phyloP scores from a whole-genome alignment of 2,113 vertebrate genomes.

The Microtus montanus region DNA sequence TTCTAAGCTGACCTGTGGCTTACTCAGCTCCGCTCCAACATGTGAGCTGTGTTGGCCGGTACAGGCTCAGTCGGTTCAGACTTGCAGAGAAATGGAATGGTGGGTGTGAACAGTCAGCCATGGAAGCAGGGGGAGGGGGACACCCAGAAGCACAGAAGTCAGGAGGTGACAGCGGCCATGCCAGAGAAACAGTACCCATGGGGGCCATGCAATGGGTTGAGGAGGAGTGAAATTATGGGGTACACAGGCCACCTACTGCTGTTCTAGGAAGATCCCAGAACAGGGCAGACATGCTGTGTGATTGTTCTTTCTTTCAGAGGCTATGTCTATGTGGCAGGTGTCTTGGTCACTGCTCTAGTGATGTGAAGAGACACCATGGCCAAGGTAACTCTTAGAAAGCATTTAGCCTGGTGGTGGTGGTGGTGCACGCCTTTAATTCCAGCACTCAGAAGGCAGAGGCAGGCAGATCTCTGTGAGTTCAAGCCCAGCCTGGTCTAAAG shows the following conservation, averaged over 20 bases:
- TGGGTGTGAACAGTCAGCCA: neutral
- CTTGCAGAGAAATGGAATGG: neutral
- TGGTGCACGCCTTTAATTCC: no score
- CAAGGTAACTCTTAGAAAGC: neutral
- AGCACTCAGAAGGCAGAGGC: no score
- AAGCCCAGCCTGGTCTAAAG: no score
- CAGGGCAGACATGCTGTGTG: neutral
- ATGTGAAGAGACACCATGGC: neutral
- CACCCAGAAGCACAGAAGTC: neutral
- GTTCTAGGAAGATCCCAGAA: neutral
- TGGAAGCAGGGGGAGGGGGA: neutral
- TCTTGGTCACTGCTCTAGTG: neutral
- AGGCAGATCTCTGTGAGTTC: no score
- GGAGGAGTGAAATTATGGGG: neutral
- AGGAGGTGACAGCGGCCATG: neutral
- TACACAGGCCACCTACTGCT: neutral
- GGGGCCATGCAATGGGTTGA: rapidly evolving
- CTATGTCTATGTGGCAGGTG: no score
- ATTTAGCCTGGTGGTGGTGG: neutral
- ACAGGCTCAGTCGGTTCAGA: neutral
- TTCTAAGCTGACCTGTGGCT: neutral
- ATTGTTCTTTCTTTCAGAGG: no score
- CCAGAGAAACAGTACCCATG: neutral
- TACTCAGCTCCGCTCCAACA: neutral
- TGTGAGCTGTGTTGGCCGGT: neutral